phyloP scores from a whole-genome alignment of 2,888 invertebrate species.

The Brachypterus glaber region DNA sequence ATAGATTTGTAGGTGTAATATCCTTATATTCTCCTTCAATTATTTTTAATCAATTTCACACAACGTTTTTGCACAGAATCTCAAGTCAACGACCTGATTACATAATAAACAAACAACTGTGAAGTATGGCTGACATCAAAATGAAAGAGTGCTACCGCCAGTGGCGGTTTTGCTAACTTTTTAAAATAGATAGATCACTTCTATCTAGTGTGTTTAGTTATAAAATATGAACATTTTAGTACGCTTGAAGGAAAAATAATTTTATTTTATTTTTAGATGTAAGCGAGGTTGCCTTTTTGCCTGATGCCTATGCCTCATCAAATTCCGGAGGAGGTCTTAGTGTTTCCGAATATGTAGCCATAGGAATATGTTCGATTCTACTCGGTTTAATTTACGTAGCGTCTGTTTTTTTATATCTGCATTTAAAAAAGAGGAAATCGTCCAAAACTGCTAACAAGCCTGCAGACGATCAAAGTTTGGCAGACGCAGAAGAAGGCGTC shows the following conservation, averaged over 20 bases:
- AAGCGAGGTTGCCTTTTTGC: slow-evolving; percentile 68
- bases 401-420: slow-evolving; percentile 73
- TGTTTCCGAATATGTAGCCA: slow-evolving; percentile 70
- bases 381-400: slow-evolving; percentile 80
- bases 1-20: too few species aligned
- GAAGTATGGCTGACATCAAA: too few species aligned
- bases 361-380: slow-evolving; percentile 73
- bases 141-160: too few species aligned
- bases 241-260: neutral
- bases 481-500: slow-evolving; percentile 54
- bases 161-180: too few species aligned
- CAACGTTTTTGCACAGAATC: too few species aligned
- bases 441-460: slow-evolving; percentile 27
- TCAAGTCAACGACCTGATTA: too few species aligned
- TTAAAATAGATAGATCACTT: too few species aligned
- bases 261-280: slow-evolving; percentile 50
- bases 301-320: slow-evolving; percentile 51
- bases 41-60: too few species aligned
- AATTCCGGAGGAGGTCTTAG: slow-evolving; percentile 50
- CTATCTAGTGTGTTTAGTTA: too few species aligned
- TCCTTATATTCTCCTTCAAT: too few species aligned
- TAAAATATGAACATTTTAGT: too few species aligned
- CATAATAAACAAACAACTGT: too few species aligned
- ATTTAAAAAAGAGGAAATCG: slow-evolving; percentile 57
- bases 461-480: slow-evolving; percentile 31